Evolutionary conservation across 2,797 vertebrate genomes (phyloP).

Genomic region (Oceanodroma leucorhoa): DNA sequence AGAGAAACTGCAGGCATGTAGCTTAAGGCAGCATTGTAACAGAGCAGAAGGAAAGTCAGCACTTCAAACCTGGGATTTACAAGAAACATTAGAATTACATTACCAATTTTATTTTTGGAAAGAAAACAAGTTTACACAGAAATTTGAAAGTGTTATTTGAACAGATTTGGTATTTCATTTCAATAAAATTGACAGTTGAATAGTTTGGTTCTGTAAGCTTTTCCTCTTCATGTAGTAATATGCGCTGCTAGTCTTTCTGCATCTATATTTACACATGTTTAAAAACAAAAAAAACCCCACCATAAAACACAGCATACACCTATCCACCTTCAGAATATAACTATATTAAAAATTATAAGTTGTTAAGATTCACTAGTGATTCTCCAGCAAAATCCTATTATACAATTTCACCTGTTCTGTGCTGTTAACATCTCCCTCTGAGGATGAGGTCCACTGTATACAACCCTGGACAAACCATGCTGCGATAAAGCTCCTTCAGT

Average conservation of each 20-base stretch:
- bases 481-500: slow-evolving; percentile 95
- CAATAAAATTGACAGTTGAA: neutral
- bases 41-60: slow-evolving; percentile 93
- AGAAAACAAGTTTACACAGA: neutral
- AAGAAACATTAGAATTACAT: slow-evolving; percentile 20
- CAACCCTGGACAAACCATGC: slow-evolving; percentile 91
- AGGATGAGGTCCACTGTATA: slow-evolving; percentile 94
- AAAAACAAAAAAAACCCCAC: neutral
- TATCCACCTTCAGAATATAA: neutral
- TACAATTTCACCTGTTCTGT: slow-evolving; percentile 87
- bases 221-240: neutral
- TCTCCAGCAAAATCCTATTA: neutral
- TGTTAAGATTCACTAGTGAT: neutral
- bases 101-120: neutral
- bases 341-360: neutral
- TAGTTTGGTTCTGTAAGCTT: neutral
- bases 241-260: neutral
- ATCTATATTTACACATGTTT: fast-evolving
- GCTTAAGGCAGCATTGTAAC: slow-evolving; percentile 94
- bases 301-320: neutral
- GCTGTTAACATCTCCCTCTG: slow-evolving; percentile 96
- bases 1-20: slow-evolving; percentile 91
- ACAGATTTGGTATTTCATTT: neutral
- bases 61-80: slow-evolving; percentile 89
- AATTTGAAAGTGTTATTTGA: neutral